phyloP scores from a whole-genome alignment of 92 coral and sea anemone species.

The Muricea muricata region DNA sequence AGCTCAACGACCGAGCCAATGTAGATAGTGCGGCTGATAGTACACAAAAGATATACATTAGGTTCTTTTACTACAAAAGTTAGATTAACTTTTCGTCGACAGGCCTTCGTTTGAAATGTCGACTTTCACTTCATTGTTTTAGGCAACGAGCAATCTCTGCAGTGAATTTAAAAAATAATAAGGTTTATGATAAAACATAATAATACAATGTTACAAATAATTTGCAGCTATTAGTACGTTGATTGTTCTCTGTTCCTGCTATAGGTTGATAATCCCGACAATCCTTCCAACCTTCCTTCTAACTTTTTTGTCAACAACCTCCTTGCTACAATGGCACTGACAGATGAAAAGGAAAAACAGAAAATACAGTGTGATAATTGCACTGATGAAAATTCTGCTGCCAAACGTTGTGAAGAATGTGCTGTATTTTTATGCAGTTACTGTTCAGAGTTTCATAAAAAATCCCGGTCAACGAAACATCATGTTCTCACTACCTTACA shows the following conservation, averaged over 20 bases:
- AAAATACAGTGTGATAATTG: constrained; percentile 66
- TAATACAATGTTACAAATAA: too few relatives aligned
- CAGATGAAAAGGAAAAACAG: constrained; percentile 12
- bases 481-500: constrained; percentile 66
- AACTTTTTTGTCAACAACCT: constrained; percentile 76
- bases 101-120: too few relatives aligned
- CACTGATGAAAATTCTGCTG: constrained; percentile 62
- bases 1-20: too few relatives aligned
- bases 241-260: not conserved
- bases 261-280: constrained; percentile 19
- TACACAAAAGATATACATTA: too few relatives aligned
- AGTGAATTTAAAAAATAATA: too few relatives aligned
- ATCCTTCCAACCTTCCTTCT: constrained; percentile 60
- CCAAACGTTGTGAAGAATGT: constrained; percentile 67
- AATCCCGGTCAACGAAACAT: constrained; percentile 48
- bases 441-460: constrained; percentile 69
- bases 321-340: constrained; percentile 44
- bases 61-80: too few relatives aligned
- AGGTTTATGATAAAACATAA: too few relatives aligned
- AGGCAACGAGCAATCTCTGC: too few relatives aligned
- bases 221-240: too few relatives aligned
- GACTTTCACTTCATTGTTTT: too few relatives aligned
- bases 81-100: too few relatives aligned
- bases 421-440: constrained; percentile 67
- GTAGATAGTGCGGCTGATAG: too few relatives aligned